These are phyloP conservation scores for Matsumyia berberina DNA, from an alignment of 2,888 invertebrate genomes.

Conservation along the genomic window DNA sequence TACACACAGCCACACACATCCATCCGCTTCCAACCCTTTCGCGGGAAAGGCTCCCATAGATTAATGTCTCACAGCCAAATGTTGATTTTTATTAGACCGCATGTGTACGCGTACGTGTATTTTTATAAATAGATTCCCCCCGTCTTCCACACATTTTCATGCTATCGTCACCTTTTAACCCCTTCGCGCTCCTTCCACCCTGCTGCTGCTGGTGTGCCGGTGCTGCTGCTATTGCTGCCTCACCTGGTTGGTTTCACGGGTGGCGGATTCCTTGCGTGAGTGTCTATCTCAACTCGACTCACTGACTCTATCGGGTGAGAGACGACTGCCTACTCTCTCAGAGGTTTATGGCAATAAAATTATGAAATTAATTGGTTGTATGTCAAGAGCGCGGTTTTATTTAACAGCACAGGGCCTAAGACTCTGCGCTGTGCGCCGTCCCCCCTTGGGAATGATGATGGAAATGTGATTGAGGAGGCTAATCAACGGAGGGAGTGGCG, in stretches of 20 bases:
- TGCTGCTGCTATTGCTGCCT: constrained; percentile 17
- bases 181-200: constrained; percentile 56
- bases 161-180: constrained; percentile 75
- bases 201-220: not conserved
- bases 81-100: constrained; percentile 74
- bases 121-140: constrained; percentile 11
- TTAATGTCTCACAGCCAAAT: constrained; percentile 62
- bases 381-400: constrained; percentile 68
- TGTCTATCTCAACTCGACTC: constrained; percentile 53
- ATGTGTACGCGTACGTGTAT: not conserved
- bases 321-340: not conserved
- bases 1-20: constrained; percentile 12
- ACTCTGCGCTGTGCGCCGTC: not conserved
- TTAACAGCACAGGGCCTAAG: constrained; percentile 20
- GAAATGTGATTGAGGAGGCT: constrained; percentile 38
- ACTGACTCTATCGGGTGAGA: constrained; percentile 30
- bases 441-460: not conserved
- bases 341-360: constrained; percentile 63
- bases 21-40: constrained; percentile 54
- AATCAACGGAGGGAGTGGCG: constrained; percentile 34
- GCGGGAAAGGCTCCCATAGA: constrained; percentile 41
- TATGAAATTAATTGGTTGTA: constrained; percentile 73
- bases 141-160: constrained; percentile 49
- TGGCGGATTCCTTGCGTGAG: constrained; percentile 66
- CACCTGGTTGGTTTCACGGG: constrained; percentile 56